Evolutionary conservation across 2,888 invertebrate genomes (phyloP), one percentile per base, ranked within the genome.

Genomic region (Villa cingulata): DNA sequence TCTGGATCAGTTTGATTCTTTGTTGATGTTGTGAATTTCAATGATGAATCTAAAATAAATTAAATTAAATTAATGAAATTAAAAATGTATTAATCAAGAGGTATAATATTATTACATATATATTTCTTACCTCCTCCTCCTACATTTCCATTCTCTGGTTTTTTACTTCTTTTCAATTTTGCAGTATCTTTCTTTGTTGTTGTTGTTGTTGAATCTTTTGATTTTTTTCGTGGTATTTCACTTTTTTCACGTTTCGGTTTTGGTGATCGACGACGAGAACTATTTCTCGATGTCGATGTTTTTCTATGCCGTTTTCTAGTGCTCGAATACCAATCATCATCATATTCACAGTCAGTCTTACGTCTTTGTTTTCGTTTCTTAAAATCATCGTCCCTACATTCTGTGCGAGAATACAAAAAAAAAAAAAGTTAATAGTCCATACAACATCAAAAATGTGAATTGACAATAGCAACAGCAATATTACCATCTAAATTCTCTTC

Each of bases 311-410:
- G 18, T 41, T 41, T 48, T 46, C 37, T 37, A 4, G 63, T 62
- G 50, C 60, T 63, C 17, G 59, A 59, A 52, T 61, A 59, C 70
- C 70, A 70, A 57, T 70, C 70, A 52, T 70, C 68, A 56, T 70
- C 70, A 52, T 67, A 68, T 51, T 70, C 69, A 42, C 66, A 63
- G 52, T 68, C 65, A 42, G 60, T 62, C 55, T 60, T 64, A 48
- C 66, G 62, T 59, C 65, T 64, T 47, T 62, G 61, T 49, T 59
- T 61, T 41, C 65, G 62, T 43, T 62, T 62, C 52, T 63, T 63
- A 39, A 64, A 63, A 36, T 55, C 65, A 49, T 66, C 66, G 43
- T 66, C 67, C 48, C 66, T 66, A 47, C 61, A 64, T 39, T 65
- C 67, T 56, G 48, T 32, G 41, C 41, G 34, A 38, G 12, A 3